Percentiles rank a stretch among this genome's conserved stretches.
Evolutionary conservation across 2,888 invertebrate species (phyloP).

Genomic region (Megastigmus dorsalis): DNA sequence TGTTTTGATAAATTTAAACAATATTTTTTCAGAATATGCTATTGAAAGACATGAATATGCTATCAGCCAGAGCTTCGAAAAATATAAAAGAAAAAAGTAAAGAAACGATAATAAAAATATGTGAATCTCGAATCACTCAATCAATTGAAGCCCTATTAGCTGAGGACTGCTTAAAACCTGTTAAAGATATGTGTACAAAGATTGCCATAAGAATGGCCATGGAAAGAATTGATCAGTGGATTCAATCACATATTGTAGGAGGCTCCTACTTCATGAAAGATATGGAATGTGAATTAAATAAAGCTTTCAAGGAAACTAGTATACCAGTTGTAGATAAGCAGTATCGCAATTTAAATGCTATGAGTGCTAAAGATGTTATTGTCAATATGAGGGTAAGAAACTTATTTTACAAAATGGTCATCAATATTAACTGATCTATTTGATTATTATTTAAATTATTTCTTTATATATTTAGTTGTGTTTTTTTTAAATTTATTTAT

Average conservation of each 20-base stretch:
- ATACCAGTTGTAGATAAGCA: constrained; percentile 3
- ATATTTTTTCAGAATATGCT: constrained; percentile 41
- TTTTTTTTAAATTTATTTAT: not conserved
- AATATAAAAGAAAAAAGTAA: constrained; percentile 63
- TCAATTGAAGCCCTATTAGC: constrained; percentile 76
- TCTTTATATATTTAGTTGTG: not conserved
- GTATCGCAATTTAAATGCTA: constrained; percentile 61
- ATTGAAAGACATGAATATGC: constrained; percentile 40
- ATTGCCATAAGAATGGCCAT: constrained; percentile 76
- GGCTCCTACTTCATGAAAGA: constrained; percentile 65
- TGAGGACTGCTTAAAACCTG: constrained; percentile 75
- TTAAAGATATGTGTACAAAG: constrained; percentile 76
- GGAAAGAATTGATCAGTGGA: constrained; percentile 78
- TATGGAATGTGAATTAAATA: constrained; percentile 63
- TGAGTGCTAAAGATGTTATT: constrained; percentile 63
- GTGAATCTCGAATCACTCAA: constrained; percentile 62
- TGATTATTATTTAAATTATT: not conserved
- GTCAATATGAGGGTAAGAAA: constrained; percentile 64
- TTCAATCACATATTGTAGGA: constrained; percentile 73
- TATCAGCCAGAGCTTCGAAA: constrained; percentile 36
- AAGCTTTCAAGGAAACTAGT: constrained; percentile 56
- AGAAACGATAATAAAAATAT: constrained; percentile 61
- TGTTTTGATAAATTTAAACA: constrained; percentile 2
- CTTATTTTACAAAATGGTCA: constrained; percentile 1
- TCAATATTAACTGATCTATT: too few species aligned